phyloP scores from a whole-genome alignment of 2,888 invertebrate species.

The Eupithecia inturbata region DNA sequence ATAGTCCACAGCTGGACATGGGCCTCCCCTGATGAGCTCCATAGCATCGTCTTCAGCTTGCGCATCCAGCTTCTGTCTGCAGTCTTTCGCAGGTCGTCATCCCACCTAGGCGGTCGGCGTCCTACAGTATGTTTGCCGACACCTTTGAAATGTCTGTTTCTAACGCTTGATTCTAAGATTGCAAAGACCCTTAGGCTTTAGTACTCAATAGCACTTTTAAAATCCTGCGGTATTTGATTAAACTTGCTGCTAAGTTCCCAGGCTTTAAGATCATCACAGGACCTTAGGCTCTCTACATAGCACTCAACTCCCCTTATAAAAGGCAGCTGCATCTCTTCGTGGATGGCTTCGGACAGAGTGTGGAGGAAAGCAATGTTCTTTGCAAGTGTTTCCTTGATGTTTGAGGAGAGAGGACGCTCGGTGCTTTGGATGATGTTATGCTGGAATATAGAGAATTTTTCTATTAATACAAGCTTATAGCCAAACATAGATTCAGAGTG shows the following conservation, averaged over 20 bases:
- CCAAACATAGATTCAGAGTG: no score
- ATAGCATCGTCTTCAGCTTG: background rate
- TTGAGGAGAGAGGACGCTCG: conserved; percentile 69
- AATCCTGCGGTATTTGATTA: conserved; percentile 75
- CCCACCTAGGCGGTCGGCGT: background rate
- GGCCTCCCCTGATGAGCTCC: background rate
- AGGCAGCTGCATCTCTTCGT: conserved; percentile 76
- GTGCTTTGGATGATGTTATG: conserved; percentile 76
- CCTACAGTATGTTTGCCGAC: background rate
- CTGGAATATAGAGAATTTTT: conserved; percentile 56
- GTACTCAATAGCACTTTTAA: conserved; percentile 78
- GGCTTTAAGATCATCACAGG: conserved; percentile 77
- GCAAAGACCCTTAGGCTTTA: conserved; percentile 52
- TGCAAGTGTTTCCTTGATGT: conserved; percentile 74
- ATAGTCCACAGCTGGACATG: background rate
- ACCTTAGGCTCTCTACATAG: conserved; percentile 72
- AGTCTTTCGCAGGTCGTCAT: background rate
- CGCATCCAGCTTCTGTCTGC: background rate
- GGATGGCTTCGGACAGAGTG: conserved; percentile 73
- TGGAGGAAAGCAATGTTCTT: conserved; percentile 77
- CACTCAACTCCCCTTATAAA: conserved; percentile 77
- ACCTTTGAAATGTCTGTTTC: background rate
- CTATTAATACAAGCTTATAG: background rate
- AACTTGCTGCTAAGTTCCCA: conserved; percentile 78
- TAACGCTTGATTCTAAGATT: background rate